Evolutionary conservation across 2,888 invertebrate species (phyloP).

Genomic region (Drosophila neonasuta): DNA sequence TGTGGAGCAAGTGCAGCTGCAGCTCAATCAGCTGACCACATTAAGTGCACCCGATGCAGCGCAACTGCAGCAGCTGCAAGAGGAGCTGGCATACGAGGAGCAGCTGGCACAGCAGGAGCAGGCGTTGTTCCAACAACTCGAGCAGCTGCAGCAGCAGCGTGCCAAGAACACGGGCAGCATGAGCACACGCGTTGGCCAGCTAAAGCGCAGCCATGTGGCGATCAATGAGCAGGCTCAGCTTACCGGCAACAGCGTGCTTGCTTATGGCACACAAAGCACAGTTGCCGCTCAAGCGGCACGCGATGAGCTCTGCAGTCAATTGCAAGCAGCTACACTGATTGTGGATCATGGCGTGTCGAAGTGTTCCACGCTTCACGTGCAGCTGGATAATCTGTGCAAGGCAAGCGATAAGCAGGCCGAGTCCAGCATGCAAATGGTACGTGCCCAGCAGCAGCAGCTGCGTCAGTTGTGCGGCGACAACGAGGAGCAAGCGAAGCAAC

Average conservation of each 20-base stretch:
- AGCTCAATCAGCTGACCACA: conserved; percentile 57
- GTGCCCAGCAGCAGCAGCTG: conserved; percentile 39
- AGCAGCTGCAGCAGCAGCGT: conserved; percentile 80
- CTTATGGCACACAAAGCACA: conserved; percentile 39
- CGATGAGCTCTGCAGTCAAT: conserved; percentile 44
- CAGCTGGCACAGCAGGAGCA: conserved; percentile 65
- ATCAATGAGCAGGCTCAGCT: conserved; percentile 35
- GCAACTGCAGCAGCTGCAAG: conserved; percentile 55
- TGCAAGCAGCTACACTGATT: conserved; percentile 43
- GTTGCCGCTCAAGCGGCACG: conserved; percentile 42
- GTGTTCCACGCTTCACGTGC: conserved; percentile 61
- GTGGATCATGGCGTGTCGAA: conserved; percentile 62
- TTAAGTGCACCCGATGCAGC: conserved; percentile 47
- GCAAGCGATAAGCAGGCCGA: conserved; percentile 55
- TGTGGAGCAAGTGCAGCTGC: conserved; percentile 52
- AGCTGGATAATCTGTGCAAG: conserved; percentile 60
- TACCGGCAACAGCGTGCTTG: conserved; percentile 29
- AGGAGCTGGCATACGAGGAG: conserved; percentile 57
- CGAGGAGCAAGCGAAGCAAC: conserved; percentile 35
- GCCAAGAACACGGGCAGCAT: conserved; percentile 73
- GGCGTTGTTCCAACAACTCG: conserved; percentile 76
- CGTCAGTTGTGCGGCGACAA: conserved; percentile 39
- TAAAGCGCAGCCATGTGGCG: conserved; percentile 50
- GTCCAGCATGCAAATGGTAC: conserved; percentile 32
- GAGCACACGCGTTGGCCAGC: conserved; percentile 64